These are phyloP conservation scores for Sinohyriopsis cumingii DNA, from an alignment of 2,888 invertebrate species.

Conservation along the genomic window DNA sequence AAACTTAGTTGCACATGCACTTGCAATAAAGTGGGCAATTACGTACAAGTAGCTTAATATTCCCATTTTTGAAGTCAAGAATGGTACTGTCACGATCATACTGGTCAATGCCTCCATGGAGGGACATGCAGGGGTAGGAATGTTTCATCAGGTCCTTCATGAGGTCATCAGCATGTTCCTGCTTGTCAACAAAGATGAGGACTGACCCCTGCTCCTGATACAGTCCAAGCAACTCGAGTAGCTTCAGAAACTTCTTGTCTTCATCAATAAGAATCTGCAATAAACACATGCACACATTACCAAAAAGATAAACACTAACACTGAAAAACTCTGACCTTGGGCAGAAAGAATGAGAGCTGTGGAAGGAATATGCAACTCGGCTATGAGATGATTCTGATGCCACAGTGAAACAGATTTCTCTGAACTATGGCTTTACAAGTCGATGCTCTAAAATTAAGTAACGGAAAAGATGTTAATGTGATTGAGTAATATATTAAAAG, in stretches of 20 bases:
- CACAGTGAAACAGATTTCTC: too few species aligned
- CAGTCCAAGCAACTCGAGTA: constrained; percentile 95
- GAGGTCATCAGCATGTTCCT: constrained; percentile 93
- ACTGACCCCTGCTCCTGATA: constrained; percentile 94
- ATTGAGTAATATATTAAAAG: too few species aligned
- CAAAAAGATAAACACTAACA: too few species aligned
- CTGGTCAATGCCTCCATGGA: constrained; percentile 99
- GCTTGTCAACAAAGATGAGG: constrained; percentile 98
- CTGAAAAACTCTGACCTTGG: too few species aligned
- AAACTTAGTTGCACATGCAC: too few species aligned
- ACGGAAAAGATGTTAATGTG: too few species aligned
- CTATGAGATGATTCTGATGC: too few species aligned
- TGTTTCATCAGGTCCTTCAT: constrained; percentile 94
- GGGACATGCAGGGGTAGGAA: constrained; percentile 95
- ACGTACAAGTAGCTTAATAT: constrained; percentile 85
- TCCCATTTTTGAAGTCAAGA: constrained; percentile 95
- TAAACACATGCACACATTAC: background rate
- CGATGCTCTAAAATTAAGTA: too few species aligned
- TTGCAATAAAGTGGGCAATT: background rate
- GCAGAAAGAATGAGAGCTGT: too few species aligned
- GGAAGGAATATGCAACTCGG: too few species aligned
- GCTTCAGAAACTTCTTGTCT: constrained; percentile 96
- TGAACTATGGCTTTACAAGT: too few species aligned
- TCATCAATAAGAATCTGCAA: constrained; percentile 84
- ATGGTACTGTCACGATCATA: constrained; percentile 99